phyloP scores from a whole-genome alignment of 2,888 invertebrate species.

The Baronia brevicornis region DNA sequence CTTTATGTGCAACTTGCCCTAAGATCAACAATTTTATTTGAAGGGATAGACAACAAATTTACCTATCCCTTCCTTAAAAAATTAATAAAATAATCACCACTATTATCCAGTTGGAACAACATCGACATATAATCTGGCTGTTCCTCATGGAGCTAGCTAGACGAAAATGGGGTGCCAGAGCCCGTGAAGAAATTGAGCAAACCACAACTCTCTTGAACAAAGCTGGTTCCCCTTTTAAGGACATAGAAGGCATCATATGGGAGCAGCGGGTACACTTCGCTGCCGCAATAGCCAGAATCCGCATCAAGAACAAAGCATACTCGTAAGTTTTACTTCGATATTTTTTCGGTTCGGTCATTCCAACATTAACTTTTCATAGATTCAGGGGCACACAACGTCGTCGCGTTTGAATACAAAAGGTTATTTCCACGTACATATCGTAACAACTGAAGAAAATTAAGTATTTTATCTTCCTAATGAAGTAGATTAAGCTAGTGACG shows the following conservation, averaged over 20 bases:
- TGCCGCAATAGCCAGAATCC: conserved; percentile 84
- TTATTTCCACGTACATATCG: too few species aligned
- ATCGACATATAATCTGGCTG: conserved; percentile 75
- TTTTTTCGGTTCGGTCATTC: too few species aligned
- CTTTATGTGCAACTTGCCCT: too few species aligned
- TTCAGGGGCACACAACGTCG: too few species aligned
- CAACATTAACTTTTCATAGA: too few species aligned
- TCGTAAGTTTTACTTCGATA: too few species aligned
- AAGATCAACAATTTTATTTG: not conserved
- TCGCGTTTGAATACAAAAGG: too few species aligned
- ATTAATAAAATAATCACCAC: too few species aligned
- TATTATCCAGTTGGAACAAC: conserved; percentile 38
- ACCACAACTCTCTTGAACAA: conserved; percentile 38
- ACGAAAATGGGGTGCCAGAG: conserved; percentile 70
- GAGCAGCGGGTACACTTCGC: conserved; percentile 80
- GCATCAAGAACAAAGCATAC: conserved; percentile 84
- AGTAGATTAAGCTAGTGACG: too few species aligned
- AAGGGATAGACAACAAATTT: not conserved
- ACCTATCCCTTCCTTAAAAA: too few species aligned
- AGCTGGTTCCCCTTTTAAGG: conserved; percentile 54
- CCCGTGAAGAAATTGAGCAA: conserved; percentile 41
- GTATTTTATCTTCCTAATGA: too few species aligned
- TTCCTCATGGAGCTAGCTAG: conserved; percentile 82
- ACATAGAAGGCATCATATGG: conserved; percentile 80
- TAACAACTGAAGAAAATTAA: too few species aligned